Evolutionary conservation across 2,888 invertebrate species (phyloP), one percentile per base, ranked within the genome.

Genomic region (Stramonita haemastoma): DNA sequence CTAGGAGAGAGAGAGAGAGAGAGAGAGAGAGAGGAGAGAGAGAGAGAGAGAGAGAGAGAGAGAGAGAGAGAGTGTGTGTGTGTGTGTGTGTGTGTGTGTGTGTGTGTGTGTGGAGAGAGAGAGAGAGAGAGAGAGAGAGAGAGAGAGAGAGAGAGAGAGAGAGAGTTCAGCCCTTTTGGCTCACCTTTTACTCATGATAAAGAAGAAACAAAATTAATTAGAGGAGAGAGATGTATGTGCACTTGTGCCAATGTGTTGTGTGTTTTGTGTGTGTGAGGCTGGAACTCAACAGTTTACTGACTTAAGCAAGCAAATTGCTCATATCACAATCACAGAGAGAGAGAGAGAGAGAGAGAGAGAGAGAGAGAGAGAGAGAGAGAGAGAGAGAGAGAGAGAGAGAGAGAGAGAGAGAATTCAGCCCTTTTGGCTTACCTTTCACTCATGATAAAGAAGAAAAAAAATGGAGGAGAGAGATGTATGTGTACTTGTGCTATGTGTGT

Each of bases 61-160:
- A 26, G 70, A 8, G 26, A 1, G 26, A 26, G 19, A 26, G 70
- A 26, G 19, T 70, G 70, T 70, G 70, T 70, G 70, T 11, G 70
- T 70, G 70, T 70, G 70, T 70, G 70, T 70, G 70, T 70, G 70
- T 70, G n/a, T 70, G 70, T 70, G 70, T 70, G 2, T 70, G 70
- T 15, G n/a, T 73, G 73, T 73, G 29, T 73, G 73, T n/a, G 8
- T 73, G n/a, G 73, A 73, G 73, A 73, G 73, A 73, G 73, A 73
- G 73, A 73, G 73, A 73, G 70, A 70, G 86, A 13, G 29, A 46
- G 79, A 56, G 32, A 15, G 77, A 60, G 56, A 22, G 46, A 73
- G 73, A 73, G 73, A 73, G 73, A 73, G 73, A 73, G 73, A 73
- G 70, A 70, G 86, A 13, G 29, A 46, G 79, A 56, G 32, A 15